phyloP scores from a whole-genome alignment of 2,888 invertebrate genomes.

The Ormyrus thymus region DNA sequence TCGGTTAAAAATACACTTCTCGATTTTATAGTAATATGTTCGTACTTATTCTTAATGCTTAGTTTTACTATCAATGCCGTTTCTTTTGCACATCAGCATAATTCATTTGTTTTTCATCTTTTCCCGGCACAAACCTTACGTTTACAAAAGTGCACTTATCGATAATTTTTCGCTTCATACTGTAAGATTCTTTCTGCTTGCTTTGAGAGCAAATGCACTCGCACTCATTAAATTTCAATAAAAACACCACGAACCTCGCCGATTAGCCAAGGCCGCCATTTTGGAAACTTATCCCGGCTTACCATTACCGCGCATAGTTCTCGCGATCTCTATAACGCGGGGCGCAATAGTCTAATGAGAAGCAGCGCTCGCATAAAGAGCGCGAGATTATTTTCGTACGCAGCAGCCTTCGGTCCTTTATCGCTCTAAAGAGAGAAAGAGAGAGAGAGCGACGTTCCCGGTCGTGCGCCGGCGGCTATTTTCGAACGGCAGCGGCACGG shows the following conservation, averaged over 20 bases:
- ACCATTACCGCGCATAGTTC: neutral
- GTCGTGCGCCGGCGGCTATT: constrained; percentile 36
- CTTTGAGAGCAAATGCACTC: neutral
- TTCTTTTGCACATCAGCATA: too few species aligned
- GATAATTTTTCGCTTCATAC: too few species aligned
- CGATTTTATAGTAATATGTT: neutral
- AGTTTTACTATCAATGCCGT: too few species aligned
- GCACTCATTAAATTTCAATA: neutral
- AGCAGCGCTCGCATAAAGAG: constrained; percentile 28
- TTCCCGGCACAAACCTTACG: too few species aligned
- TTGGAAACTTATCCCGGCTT: too few species aligned
- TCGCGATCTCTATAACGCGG: constrained; percentile 1
- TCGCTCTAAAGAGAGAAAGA: neutral
- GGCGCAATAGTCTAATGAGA: constrained; percentile 19
- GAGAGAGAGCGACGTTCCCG: neutral
- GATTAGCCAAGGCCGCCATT: too few species aligned
- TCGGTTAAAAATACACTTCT: neutral
- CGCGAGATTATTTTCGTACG: constrained; percentile 53
- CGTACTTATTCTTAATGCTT: too few species aligned
- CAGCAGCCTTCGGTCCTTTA: constrained; percentile 21
- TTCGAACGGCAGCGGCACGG: constrained; percentile 19
- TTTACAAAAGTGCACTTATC: too few species aligned
- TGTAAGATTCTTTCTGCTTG: too few species aligned
- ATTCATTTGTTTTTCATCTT: too few species aligned
- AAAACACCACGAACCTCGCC: too few species aligned